Conservation (phyloP, 1,140 invertebrate genomes). For the Microvelia longipes region DNA sequence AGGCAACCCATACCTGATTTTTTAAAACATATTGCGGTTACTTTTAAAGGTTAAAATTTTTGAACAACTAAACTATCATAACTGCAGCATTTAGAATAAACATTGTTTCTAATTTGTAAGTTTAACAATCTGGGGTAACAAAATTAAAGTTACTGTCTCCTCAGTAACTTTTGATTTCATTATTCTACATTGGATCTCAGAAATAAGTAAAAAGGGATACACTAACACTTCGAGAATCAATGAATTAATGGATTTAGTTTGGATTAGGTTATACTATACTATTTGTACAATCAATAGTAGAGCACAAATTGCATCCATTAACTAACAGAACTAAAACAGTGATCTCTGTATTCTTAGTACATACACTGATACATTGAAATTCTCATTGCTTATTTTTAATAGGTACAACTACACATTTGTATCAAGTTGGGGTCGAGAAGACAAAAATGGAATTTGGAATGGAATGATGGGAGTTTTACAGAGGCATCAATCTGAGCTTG, state of each 20-base stretch:
- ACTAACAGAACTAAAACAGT: background rate
- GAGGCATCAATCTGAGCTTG: background rate
- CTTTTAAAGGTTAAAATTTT: too few species aligned
- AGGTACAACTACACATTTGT: conserved; percentile 1
- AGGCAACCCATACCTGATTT: too few species aligned
- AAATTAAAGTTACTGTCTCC: too few species aligned
- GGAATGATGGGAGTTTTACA: conserved; percentile 1
- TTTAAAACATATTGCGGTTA: too few species aligned
- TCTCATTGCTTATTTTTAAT: background rate
- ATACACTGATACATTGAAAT: background rate
- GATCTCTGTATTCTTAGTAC: background rate
- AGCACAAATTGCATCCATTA: background rate
- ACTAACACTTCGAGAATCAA: background rate
- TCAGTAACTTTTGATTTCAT: too few species aligned
- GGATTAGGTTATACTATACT: background rate
- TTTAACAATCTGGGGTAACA: too few species aligned
- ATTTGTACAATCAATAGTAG: background rate
- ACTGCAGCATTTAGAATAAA: too few species aligned
- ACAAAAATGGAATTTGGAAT: background rate
- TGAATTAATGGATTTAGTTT: background rate
- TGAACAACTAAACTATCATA: too few species aligned
- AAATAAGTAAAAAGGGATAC: background rate
- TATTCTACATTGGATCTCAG: too few species aligned
- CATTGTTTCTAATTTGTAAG: too few species aligned
- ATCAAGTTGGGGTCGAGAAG: background rate